Conservation (phyloP, 2,888 invertebrate genomes). For the Mystacides longicornis region DNA sequence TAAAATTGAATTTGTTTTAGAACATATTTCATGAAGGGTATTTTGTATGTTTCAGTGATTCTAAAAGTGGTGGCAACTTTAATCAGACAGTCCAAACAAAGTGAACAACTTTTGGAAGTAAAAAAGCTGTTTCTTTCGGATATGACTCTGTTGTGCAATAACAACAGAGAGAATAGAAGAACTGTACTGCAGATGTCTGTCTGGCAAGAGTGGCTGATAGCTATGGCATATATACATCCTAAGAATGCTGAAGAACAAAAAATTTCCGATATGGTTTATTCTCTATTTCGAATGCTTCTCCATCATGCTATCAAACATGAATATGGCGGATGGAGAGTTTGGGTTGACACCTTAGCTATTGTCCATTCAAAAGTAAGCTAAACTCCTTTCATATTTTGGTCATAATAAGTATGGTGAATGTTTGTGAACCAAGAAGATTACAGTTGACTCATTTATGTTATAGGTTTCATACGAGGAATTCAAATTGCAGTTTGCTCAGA, state of each 20-base stretch:
- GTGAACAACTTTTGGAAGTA: conserved; percentile 82
- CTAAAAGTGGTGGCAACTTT: conserved; percentile 97
- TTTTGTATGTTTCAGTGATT: conserved; percentile 89
- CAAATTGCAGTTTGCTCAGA: conserved; percentile 93
- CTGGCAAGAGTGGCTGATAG: conserved; percentile 99
- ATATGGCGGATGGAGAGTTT: conserved; percentile 99
- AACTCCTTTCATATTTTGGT: neutral
- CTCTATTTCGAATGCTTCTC: conserved; percentile 91
- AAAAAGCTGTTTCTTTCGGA: conserved; percentile 96
- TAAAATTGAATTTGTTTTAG: too few relatives aligned
- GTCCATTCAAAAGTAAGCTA: conserved; percentile 93
- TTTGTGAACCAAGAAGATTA: neutral
- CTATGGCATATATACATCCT: conserved; percentile 97
- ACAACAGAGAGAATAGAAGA: conserved; percentile 92
- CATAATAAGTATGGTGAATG: neutral
- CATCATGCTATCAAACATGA: conserved; percentile 99
- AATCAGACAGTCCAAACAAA: conserved; percentile 93
- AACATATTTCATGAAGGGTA: too few relatives aligned
- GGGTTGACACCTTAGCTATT: conserved; percentile 99
- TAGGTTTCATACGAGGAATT: conserved; percentile 97
- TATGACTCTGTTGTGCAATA: conserved; percentile 96
- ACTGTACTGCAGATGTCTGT: conserved; percentile 99
- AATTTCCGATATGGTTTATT: conserved; percentile 97
- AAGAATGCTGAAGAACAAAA: conserved; percentile 92
- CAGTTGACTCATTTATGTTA: conserved; percentile 24